Base-by-base conservation (phyloP, 2,797 vertebrate species). In the Gadopsis bispinosus region DNA sequence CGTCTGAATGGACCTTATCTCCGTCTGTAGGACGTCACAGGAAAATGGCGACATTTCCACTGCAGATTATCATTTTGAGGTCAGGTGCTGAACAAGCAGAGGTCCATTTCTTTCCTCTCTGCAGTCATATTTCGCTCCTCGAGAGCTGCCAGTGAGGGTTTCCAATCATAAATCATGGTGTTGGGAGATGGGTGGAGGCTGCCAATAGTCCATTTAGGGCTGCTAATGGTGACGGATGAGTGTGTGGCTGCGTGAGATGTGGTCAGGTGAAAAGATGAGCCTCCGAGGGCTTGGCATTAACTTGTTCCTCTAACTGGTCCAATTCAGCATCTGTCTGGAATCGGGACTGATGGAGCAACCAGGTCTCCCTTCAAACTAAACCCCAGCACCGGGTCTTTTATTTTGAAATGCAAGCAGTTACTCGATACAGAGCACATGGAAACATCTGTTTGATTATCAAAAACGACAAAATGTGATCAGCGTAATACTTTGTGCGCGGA, bases 171-270 rank as follows among this genome's bases (percentile, higher is more conserved):
- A 85, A 81, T 87, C 83, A 83, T 9, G 0, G 72, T 11, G 76
- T 43, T 79, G 60, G 75, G 59, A 70, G 70, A 60, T 65, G 4
- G 75, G 51, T 43, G 65, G 59, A 53, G 68, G 64, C 80, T 83
- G 83, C 82, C 83, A 68, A 79, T 83, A 73, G 73, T 69, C 78
- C 77, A 55, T 67, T 84, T 69, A 73, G 75, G 56, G 16, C 64
- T 9, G 63, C 64, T 80, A 69, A 90, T 67, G 76, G 84, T 86
- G 89, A 90, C 60, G 33, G 78, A 90, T 86, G 89, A 83, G 80
- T 50, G 66, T 60, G 73, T 41, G 61, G 68, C 69, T 35, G 54
- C 5, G 53, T 63, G 66, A 65, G 75, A 60, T 26, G 63, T 17
- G 66, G 69, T 4, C 72, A 63, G 79, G 69, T 54, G 69, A 63